Evolutionary conservation across 2,113 vertebrate genomes (phyloP).

Genomic region (Pelobates fuscus): DNA sequence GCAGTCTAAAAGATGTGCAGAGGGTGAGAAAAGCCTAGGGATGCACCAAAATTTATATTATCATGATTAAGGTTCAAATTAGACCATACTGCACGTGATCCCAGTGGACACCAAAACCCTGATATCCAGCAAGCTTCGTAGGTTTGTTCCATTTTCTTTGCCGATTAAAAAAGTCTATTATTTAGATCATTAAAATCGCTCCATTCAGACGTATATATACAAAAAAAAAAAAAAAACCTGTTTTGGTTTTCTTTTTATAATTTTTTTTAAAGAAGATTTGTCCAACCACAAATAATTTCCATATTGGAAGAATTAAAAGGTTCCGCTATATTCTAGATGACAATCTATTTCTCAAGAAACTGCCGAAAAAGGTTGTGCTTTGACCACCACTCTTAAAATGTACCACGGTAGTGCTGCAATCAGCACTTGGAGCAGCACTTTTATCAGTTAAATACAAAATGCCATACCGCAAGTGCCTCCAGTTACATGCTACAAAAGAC

Average conservation of each 20-base stretch:
- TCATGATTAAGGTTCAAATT: background rate
- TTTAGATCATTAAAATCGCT: no score
- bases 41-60: background rate
- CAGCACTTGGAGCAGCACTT: background rate
- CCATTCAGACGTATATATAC: background rate
- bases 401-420: background rate
- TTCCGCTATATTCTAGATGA: background rate
- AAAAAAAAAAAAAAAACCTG: background rate
- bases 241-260: background rate
- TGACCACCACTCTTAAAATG: background rate
- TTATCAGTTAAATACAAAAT: no score
- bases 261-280: background rate
- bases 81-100: background rate
- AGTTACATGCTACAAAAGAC: background rate
- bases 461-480: background rate
- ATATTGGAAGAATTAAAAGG: background rate
- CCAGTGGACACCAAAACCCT: background rate
- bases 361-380: no score
- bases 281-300: background rate
- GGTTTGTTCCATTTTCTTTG: slow-evolving; percentile 10
- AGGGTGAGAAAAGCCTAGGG: background rate
- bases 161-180: background rate
- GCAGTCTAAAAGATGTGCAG: slow-evolving; percentile 9
- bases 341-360: background rate
- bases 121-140: slow-evolving; percentile 4